Conservation (phyloP, 1,140 invertebrate genomes). For the Euwallacea similis region DNA sequence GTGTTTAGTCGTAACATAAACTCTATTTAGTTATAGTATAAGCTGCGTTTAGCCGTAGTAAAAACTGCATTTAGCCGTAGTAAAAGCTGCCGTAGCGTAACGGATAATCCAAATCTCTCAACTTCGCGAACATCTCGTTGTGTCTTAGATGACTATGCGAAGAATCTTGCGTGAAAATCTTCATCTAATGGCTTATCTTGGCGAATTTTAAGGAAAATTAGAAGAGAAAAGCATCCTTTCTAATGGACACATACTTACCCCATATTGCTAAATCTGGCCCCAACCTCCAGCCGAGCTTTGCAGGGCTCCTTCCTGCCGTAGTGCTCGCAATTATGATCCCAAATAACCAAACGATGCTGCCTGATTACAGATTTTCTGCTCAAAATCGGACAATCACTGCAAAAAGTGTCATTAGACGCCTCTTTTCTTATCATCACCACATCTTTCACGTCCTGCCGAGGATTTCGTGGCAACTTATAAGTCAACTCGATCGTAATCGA, state of each 20-base stretch:
- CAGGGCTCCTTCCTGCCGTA: conserved; percentile 53
- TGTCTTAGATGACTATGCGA: too few species aligned
- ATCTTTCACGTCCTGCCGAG: conserved; percentile 1
- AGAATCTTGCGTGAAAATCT: too few species aligned
- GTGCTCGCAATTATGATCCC: conserved; percentile 47
- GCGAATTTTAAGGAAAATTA: too few species aligned
- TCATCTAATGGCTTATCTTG: too few species aligned
- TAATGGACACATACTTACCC: conserved; percentile 17
- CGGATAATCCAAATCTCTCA: too few species aligned
- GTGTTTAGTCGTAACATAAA: too few species aligned
- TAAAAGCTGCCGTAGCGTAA: too few species aligned
- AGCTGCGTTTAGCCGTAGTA: too few species aligned
- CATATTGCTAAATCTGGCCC: conserved; percentile 30
- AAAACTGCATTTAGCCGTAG: too few species aligned
- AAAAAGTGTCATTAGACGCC: conserved; percentile 21
- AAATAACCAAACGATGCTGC: conserved; percentile 41
- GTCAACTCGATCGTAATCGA: conserved; percentile 25
- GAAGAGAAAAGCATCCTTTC: not conserved
- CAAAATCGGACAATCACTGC: conserved; percentile 26
- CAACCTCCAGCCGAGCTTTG: conserved; percentile 46
- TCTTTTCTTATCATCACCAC: conserved; percentile 5
- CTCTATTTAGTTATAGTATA: too few species aligned
- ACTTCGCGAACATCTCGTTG: too few species aligned
- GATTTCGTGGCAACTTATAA: conserved; percentile 18
- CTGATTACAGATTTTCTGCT: conserved; percentile 37